A percentile compares a stretch with the other conserved stretches of the same genome.
Evolutionary conservation across 2,113 vertebrate genomes (phyloP).

Genomic region (Sylvietta virens): DNA sequence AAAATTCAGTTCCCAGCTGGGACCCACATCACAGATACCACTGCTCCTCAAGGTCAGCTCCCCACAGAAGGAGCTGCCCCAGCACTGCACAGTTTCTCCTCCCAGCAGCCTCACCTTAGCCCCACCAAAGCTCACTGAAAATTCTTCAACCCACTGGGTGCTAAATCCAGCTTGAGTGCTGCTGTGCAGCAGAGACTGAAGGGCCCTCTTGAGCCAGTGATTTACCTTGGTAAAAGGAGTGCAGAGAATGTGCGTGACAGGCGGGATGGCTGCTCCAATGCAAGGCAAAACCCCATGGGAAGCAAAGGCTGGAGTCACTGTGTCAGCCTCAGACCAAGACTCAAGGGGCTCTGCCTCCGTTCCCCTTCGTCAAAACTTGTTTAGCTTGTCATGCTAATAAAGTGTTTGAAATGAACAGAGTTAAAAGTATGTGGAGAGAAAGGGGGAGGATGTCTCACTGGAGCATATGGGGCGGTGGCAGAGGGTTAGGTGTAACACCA

Average conservation of each 20-base stretch:
- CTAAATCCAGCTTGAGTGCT: background rate
- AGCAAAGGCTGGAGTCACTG: background rate
- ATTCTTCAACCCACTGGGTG: background rate
- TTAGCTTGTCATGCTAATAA: constrained; percentile 50
- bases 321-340: background rate
- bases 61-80: background rate
- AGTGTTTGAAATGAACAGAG: background rate
- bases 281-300: background rate
- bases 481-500: background rate
- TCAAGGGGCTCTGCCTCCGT: background rate
- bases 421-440: background rate
- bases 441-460: background rate
- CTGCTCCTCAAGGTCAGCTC: background rate
- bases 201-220: background rate
- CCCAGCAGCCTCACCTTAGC: background rate
- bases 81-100: background rate
- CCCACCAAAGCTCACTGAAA: background rate
- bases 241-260: background rate
- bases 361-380: constrained; percentile 30
- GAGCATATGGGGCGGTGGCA: rapidly evolving
- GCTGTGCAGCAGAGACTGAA: background rate
- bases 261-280: background rate
- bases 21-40: background rate
- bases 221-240: background rate
- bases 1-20: background rate